Conservation (phyloP, 2,888 invertebrate species). For the Suillia variegata region DNA sequence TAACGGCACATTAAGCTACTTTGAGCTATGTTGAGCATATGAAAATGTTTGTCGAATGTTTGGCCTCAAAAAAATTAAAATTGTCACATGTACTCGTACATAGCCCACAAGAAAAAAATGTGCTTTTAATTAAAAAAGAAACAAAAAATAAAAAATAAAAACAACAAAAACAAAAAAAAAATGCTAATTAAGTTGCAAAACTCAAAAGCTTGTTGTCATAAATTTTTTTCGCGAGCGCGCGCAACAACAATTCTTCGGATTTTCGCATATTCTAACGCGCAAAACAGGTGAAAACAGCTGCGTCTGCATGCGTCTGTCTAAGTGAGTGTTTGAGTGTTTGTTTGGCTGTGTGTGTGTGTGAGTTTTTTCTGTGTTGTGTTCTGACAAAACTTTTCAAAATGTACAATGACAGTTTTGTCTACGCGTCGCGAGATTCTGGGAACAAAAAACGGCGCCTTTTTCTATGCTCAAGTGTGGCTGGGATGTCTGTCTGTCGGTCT, state of each 20-base stretch:
- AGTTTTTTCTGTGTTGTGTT: background rate
- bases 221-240: conserved; percentile 2
- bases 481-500: background rate
- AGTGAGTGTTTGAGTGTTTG: conserved; percentile 7
- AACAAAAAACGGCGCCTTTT: too few relatives aligned
- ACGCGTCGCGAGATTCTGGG: too few relatives aligned
- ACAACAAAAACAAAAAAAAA: background rate
- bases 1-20: too few relatives aligned
- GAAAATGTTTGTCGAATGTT: too few relatives aligned
- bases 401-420: too few relatives aligned
- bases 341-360: conserved; percentile 2
- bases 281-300: conserved; percentile 20
- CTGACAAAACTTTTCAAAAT: too few relatives aligned
- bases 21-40: too few relatives aligned
- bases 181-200: conserved; percentile 15
- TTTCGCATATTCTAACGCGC: too few relatives aligned
- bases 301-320: background rate
- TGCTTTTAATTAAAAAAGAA: background rate
- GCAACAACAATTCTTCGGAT: background rate
- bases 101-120: background rate
- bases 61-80: too few relatives aligned
- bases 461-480: background rate
- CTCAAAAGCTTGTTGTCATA: conserved; percentile 8
- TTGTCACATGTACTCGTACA: too few relatives aligned
- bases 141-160: background rate